Conservation (phyloP, 2,113 vertebrate genomes). For the Empidonax alnorum region DNA sequence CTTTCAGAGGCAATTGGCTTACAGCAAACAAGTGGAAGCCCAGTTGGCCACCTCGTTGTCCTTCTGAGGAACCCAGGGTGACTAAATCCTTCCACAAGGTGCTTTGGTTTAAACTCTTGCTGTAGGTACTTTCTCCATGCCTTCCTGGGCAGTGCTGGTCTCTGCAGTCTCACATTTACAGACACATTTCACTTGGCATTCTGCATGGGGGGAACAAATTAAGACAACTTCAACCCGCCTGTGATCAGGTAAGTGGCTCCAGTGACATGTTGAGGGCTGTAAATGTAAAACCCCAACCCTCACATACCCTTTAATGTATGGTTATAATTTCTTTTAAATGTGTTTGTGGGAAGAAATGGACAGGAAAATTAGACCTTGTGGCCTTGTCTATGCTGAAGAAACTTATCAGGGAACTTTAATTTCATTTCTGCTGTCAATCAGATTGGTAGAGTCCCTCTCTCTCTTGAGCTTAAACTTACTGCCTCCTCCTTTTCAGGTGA, state of each 20-base stretch:
- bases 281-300: neutral
- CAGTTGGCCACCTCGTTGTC: neutral
- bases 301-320: rapidly evolving
- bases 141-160: neutral
- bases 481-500: neutral
- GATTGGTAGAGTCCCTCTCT: neutral
- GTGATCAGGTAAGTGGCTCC: neutral
- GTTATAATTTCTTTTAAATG: neutral
- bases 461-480: neutral
- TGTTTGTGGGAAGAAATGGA: neutral
- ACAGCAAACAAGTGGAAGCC: neutral
- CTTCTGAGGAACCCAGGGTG: neutral
- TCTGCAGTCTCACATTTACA: neutral
- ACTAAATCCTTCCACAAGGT: neutral
- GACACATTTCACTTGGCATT: neutral
- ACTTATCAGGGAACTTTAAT: neutral
- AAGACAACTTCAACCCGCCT: neutral
- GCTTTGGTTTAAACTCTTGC: neutral
- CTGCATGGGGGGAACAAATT: neutral
- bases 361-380: neutral
- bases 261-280: neutral
- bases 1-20: conserved; percentile 12
- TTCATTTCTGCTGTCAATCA: neutral
- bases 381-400: neutral
- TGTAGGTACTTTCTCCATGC: neutral